Evolutionary conservation across 1,140 invertebrate genomes (phyloP).

Genomic region (Whitmania pigra): DNA sequence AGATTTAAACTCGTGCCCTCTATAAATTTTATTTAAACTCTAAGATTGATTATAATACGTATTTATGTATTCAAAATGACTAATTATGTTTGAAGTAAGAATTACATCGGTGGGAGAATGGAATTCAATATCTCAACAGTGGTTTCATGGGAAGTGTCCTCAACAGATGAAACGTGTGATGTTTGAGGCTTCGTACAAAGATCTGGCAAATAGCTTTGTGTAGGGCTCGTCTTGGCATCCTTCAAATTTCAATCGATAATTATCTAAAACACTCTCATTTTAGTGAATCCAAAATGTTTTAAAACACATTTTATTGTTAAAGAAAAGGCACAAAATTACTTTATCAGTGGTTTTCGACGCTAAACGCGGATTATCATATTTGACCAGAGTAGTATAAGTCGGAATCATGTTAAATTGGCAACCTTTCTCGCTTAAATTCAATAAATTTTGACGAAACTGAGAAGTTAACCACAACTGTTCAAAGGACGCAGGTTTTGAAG

Average conservation of each 20-base stretch:
- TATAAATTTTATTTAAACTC: too few relatives aligned
- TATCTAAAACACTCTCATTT: not conserved
- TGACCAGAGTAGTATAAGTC: slow-evolving; percentile 10
- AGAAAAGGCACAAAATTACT: slow-evolving; percentile 29
- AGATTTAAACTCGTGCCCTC: too few relatives aligned
- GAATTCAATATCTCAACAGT: slow-evolving; percentile 75
- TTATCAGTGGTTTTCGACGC: slow-evolving; percentile 50
- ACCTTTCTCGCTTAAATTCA: too few relatives aligned
- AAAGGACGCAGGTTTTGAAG: not conserved
- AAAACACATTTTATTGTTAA: not conserved
- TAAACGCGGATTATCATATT: slow-evolving; percentile 17
- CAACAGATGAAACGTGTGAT: slow-evolving; percentile 36
- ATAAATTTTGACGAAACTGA: not conserved
- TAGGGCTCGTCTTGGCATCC: slow-evolving; percentile 30
- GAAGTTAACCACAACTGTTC: not conserved
- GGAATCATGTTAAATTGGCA: slow-evolving; percentile 19
- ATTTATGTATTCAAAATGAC: not conserved
- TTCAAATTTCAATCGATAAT: slow-evolving; percentile 15
- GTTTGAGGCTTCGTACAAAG: slow-evolving; percentile 39
- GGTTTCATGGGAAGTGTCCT: slow-evolving; percentile 39
- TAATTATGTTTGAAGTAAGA: not conserved
- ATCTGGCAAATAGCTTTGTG: slow-evolving; percentile 37
- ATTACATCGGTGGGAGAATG: slow-evolving; percentile 74
- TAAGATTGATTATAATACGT: too few relatives aligned
- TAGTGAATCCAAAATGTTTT: not conserved